Conservation (phyloP, 2,797 vertebrate genomes). For the Scolopax rusticola region DNA sequence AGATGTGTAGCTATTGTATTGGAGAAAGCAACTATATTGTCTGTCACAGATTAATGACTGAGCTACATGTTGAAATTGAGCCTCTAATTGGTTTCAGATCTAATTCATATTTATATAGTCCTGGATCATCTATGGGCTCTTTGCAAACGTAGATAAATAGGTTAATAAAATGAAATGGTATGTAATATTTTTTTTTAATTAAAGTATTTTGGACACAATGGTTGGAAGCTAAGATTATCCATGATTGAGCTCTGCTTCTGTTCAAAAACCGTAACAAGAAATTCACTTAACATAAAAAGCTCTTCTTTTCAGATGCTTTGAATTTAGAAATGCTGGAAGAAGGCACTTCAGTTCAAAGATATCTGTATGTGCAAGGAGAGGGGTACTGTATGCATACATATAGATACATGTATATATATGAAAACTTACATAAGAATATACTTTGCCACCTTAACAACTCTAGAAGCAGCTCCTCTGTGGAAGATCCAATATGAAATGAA, state of each 20-base stretch:
- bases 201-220: not conserved
- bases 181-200: constrained; percentile 3
- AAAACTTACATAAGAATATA: not conserved
- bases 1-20: not conserved
- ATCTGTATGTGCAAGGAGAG: not conserved
- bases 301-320: not conserved
- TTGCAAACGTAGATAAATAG: not conserved
- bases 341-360: not conserved
- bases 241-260: not conserved
- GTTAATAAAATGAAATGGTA: not conserved
- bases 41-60: not conserved
- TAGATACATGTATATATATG: not conserved
- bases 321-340: not conserved
- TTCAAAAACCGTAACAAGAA: not conserved
- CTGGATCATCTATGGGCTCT: not conserved
- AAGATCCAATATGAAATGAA: not conserved
- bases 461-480: not conserved
- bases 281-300: not conserved
- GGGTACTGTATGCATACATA: not conserved
- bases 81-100: constrained; percentile 28
- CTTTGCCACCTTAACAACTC: not conserved
- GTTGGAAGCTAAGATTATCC: not conserved
- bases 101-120: not conserved
- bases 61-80: not conserved
- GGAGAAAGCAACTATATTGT: not conserved